phyloP scores from a whole-genome alignment of 1,140 invertebrate genomes.

The Chrysopa pallens region DNA sequence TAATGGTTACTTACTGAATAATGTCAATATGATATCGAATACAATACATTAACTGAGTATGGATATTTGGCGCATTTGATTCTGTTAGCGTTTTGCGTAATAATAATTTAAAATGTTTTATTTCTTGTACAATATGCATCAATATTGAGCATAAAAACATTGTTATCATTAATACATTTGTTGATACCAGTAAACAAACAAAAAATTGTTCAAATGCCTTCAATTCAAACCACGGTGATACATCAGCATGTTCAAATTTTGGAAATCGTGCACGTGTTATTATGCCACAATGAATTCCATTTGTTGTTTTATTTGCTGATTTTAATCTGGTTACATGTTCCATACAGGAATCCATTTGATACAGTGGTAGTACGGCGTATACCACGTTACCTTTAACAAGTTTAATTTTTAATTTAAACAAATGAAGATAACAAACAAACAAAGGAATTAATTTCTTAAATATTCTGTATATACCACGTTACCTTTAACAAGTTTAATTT shows the following conservation, averaged over 20 bases:
- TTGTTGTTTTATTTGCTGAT: not conserved
- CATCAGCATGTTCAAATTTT: not conserved
- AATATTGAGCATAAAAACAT: conserved; percentile 1
- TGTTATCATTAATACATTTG: not conserved
- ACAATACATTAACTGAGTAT: not conserved
- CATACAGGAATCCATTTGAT: not conserved
- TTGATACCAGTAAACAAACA: not conserved
- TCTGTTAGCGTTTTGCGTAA: not conserved
- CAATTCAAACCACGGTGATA: not conserved
- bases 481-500: too few species aligned
- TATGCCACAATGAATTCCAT: not conserved
- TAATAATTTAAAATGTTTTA: not conserved
- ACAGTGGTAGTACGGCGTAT: not conserved
- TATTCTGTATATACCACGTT: too few species aligned
- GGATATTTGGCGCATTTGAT: not conserved
- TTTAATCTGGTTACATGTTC: not conserved
- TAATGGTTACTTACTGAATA: conserved; percentile 1
- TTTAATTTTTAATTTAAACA: too few species aligned
- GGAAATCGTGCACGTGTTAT: conserved; percentile 1
- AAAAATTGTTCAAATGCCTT: not conserved
- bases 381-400: not conserved
- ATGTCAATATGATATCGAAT: conserved; percentile 1
- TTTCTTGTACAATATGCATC: conserved; percentile 1
- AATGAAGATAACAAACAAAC: too few species aligned
- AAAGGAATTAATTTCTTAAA: too few species aligned